Percentiles rank a stretch among this genome's conserved stretches.
Conservation (phyloP, 2,797 vertebrate genomes). For the Limnodromus scolopaceus region DNA sequence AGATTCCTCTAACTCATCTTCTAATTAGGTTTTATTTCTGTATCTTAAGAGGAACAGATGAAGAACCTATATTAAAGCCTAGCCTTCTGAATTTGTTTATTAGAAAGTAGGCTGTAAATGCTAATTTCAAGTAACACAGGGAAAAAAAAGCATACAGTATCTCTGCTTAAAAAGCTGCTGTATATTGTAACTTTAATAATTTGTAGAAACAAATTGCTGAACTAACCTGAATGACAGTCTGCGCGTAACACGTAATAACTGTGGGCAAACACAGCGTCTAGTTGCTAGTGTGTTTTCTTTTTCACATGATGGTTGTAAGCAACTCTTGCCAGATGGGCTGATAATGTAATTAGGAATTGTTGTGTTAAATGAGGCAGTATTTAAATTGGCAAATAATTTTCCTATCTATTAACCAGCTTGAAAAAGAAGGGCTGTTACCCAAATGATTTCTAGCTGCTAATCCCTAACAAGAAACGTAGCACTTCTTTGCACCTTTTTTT, state of each 20-base stretch:
- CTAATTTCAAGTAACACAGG: constrained; percentile 14
- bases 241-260: constrained; percentile 40
- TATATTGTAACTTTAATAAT: constrained; percentile 48
- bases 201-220: constrained; percentile 28
- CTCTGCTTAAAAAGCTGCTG: constrained; percentile 32
- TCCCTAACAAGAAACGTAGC: constrained; percentile 53
- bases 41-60: background rate
- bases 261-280: constrained; percentile 69
- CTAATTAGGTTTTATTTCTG: constrained; percentile 36
- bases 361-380: constrained; percentile 88
- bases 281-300: constrained; percentile 34
- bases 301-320: constrained; percentile 59
- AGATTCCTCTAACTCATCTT: background rate
- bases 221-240: constrained; percentile 52
- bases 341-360: constrained; percentile 87
- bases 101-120: background rate
- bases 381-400: constrained; percentile 92
- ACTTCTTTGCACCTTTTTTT: background rate
- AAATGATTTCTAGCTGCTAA: constrained; percentile 84
- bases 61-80: background rate
- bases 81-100: background rate
- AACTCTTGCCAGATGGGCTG: constrained; percentile 78
- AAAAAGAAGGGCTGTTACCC: constrained; percentile 76
- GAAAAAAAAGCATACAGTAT: background rate
- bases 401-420: constrained; percentile 86